Evolutionary conservation across 1,140 invertebrate genomes (phyloP).

Genomic region (Sesamia nonagrioides): DNA sequence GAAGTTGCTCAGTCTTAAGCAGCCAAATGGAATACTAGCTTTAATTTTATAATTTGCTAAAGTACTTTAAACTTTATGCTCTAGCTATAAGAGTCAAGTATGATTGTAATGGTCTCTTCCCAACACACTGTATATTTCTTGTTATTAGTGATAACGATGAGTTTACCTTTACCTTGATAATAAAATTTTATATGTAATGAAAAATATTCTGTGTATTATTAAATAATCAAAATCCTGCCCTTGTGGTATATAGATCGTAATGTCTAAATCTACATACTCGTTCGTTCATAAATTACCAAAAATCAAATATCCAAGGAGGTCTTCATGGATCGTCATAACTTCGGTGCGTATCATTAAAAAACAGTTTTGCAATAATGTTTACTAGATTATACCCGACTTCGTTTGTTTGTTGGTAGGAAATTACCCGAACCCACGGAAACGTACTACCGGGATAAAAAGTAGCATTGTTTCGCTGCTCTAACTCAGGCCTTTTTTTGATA

Average conservation of each 20-base stretch:
- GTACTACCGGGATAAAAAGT: too few species aligned
- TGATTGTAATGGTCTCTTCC: constrained; percentile 51
- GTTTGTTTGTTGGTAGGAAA: too few species aligned
- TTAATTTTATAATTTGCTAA: constrained; percentile 46
- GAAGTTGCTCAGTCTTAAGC: neutral
- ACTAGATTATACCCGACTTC: too few species aligned
- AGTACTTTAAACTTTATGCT: constrained; percentile 45
- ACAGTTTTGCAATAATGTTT: too few species aligned
- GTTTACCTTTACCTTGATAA: constrained; percentile 77
- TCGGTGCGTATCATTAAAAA: too few species aligned
- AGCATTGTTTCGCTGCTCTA: too few species aligned
- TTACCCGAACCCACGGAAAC: too few species aligned
- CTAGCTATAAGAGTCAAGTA: constrained; percentile 41
- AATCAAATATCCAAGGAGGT: too few species aligned
- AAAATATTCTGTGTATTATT: constrained; percentile 60
- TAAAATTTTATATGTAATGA: constrained; percentile 84
- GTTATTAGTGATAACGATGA: constrained; percentile 78
- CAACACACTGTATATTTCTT: constrained; percentile 77
- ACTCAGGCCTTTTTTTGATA: too few species aligned
- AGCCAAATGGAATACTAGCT: constrained; percentile 22
- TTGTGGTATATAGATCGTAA: too few species aligned
- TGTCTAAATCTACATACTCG: neutral
- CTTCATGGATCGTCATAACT: too few species aligned
- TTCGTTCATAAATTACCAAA: neutral
- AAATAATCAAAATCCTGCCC: neutral